phyloP scores from a whole-genome alignment of 1,140 invertebrate genomes.

The Venustaconcha ellipsiformis region DNA sequence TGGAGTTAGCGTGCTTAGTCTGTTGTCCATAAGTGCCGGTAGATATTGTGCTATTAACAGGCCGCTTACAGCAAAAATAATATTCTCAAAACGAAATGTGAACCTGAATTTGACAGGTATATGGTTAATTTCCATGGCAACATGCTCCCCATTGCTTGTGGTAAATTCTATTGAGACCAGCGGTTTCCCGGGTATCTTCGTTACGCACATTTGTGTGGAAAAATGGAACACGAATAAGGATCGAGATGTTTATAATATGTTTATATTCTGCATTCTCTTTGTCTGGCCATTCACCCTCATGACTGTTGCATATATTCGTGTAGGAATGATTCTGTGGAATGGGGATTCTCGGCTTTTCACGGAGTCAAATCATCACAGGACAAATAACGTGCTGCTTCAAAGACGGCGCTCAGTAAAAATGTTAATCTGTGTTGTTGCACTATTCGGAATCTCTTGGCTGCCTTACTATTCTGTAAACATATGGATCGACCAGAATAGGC shows the following conservation, averaged over 20 bases:
- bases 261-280: constrained; percentile 60
- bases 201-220: constrained; percentile 13
- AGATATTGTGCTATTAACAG: constrained; percentile 26
- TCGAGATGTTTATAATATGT: constrained; percentile 13
- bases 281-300: constrained; percentile 83
- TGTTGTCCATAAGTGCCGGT: constrained; percentile 45
- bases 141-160: constrained; percentile 15
- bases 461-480: constrained; percentile 53
- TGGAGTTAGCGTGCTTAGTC: constrained; percentile 49
- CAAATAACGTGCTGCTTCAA: constrained; percentile 29
- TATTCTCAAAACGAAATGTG: constrained; percentile 12
- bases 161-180: constrained; percentile 7
- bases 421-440: constrained; percentile 43
- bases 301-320: constrained; percentile 85
- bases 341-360: constrained; percentile 73
- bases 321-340: constrained; percentile 83
- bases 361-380: neutral
- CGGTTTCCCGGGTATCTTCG: neutral
- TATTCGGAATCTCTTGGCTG: constrained; percentile 54
- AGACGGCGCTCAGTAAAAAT: constrained; percentile 47
- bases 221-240: neutral
- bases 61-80: constrained; percentile 17
- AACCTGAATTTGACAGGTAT: neutral
- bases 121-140: constrained; percentile 7
- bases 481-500: constrained; percentile 48